These are phyloP conservation scores for Neotoma lepida DNA, from an alignment of 2,113 vertebrate genomes.

Conservation along the genomic window DNA sequence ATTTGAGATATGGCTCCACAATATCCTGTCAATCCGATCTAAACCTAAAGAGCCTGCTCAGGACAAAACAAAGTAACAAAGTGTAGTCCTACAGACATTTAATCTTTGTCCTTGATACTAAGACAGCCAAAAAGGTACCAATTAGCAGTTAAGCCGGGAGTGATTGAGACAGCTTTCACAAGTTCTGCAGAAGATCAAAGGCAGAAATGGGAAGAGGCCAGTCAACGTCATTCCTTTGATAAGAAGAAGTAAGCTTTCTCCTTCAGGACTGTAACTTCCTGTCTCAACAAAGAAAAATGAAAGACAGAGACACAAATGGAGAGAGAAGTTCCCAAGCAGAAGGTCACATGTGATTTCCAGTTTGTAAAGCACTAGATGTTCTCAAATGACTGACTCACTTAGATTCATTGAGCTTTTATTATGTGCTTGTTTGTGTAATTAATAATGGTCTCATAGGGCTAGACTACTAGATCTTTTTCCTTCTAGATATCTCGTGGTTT, in stretches of 20 bases:
- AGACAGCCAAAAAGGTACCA: constrained; percentile 19
- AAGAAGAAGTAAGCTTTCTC: constrained; percentile 32
- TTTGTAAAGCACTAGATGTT: constrained; percentile 29
- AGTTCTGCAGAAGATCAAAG: constrained; percentile 47
- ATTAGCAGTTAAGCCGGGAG: background rate
- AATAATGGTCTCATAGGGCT: background rate
- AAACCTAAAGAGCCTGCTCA: background rate
- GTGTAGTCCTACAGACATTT: constrained; percentile 19
- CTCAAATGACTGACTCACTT: constrained; percentile 11
- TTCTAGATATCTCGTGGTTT: background rate
- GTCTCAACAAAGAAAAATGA: background rate
- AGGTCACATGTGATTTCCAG: background rate
- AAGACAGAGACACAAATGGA: constrained; percentile 26
- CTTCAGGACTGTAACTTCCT: constrained; percentile 23
- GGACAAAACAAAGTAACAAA: background rate
- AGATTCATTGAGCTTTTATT: constrained; percentile 52
- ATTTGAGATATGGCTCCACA: background rate
- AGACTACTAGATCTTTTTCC: background rate
- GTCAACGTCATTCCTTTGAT: constrained; percentile 55
- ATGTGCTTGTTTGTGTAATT: background rate
- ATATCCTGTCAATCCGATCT: constrained; percentile 10
- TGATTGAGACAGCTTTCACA: constrained; percentile 29
- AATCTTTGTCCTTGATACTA: constrained; percentile 50
- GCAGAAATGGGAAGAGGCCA: background rate
- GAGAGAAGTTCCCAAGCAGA: background rate